Percentiles rank a stretch among this genome's conserved stretches.
These are phyloP conservation scores for Phenganax stokvisi DNA, from an alignment of 92 coral and sea anemone species.

Conservation along the genomic window DNA sequence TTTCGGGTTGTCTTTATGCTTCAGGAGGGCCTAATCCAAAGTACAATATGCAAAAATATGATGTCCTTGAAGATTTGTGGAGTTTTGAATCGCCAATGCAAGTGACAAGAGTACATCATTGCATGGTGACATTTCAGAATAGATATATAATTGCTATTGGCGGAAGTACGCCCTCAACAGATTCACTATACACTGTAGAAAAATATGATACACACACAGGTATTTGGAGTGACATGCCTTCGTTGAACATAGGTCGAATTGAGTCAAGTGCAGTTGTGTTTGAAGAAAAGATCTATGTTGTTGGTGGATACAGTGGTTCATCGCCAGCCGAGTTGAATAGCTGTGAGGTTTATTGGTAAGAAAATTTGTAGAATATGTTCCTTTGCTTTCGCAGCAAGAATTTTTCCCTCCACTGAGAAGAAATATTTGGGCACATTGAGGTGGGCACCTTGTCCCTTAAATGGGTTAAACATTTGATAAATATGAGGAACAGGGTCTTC, in stretches of 20 bases:
- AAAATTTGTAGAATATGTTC: too few species aligned
- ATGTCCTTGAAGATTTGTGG: conserved; percentile 13
- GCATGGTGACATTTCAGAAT: conserved; percentile 29
- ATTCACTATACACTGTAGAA: conserved; percentile 30
- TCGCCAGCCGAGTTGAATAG: not conserved
- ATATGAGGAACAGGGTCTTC: too few species aligned
- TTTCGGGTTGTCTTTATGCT: not conserved
- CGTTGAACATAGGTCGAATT: conserved; percentile 21
- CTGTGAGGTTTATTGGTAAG: conserved; percentile 19
- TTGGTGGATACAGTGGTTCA: conserved; percentile 27
- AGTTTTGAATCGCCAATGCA: conserved; percentile 23
- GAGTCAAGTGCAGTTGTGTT: conserved; percentile 26
- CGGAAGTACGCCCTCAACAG: conserved; percentile 10
- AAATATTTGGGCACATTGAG: too few species aligned
- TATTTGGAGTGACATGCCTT: conserved; percentile 23
- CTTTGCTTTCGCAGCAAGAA: too few species aligned
- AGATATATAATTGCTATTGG: conserved; percentile 22
- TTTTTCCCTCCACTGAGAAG: too few species aligned
- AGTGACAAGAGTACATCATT: conserved; percentile 22
- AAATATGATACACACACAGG: conserved; percentile 8
- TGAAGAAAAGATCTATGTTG: conserved; percentile 28
- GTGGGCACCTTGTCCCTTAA: too few species aligned
- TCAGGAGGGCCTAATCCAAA: conserved; percentile 20
- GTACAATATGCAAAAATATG: conserved; percentile 29
- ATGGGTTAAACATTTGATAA: too few species aligned